A percentile compares a stretch with the other conserved stretches of the same genome.
These are phyloP conservation scores for Scarus forsteni DNA, from an alignment of 2,797 vertebrate species.

Conservation along the genomic window DNA sequence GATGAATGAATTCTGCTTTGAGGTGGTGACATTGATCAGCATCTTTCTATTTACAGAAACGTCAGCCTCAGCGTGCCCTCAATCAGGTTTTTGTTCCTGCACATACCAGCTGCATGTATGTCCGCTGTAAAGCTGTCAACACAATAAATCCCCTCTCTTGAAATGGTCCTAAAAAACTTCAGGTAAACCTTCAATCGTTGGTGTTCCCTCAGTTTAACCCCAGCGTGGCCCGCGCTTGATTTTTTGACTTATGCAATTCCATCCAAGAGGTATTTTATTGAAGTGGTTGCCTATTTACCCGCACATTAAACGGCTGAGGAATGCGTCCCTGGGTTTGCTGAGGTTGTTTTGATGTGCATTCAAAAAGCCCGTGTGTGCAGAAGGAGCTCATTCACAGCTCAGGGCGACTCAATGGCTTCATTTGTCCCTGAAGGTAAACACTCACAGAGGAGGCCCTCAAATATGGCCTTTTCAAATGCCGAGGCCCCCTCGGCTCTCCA, in stretches of 20 bases:
- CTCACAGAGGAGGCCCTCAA: constrained; percentile 81
- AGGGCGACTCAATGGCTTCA: constrained; percentile 82
- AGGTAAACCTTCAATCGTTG: constrained; percentile 59
- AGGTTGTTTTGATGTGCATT: constrained; percentile 86
- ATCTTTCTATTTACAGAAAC: constrained; percentile 11
- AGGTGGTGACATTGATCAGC: constrained; percentile 36
- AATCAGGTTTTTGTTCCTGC: constrained; percentile 45
- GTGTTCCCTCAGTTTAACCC: constrained; percentile 60
- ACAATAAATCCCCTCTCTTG: constrained; percentile 59
- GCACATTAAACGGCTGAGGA: constrained; percentile 84
- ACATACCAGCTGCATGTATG: constrained; percentile 36
- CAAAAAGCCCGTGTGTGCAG: constrained; percentile 80
- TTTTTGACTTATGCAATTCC: constrained; percentile 80
- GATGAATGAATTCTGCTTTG: constrained; percentile 36
- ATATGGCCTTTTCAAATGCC: constrained; percentile 83
- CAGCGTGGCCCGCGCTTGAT: constrained; percentile 6
- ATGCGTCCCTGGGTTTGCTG: constrained; percentile 82
- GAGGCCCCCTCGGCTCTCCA: constrained; percentile 75
- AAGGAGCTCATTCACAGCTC: constrained; percentile 86
- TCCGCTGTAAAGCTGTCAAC: constrained; percentile 61
- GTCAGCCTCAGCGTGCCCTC: constrained; percentile 11
- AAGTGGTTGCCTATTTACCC: constrained; percentile 85
- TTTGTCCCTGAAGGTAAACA: constrained; percentile 87
- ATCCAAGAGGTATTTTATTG: constrained; percentile 84
- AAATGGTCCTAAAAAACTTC: constrained; percentile 49